These are phyloP conservation scores for Popillia japonica DNA, from an alignment of 1,140 invertebrate genomes.

Conservation along the genomic window DNA sequence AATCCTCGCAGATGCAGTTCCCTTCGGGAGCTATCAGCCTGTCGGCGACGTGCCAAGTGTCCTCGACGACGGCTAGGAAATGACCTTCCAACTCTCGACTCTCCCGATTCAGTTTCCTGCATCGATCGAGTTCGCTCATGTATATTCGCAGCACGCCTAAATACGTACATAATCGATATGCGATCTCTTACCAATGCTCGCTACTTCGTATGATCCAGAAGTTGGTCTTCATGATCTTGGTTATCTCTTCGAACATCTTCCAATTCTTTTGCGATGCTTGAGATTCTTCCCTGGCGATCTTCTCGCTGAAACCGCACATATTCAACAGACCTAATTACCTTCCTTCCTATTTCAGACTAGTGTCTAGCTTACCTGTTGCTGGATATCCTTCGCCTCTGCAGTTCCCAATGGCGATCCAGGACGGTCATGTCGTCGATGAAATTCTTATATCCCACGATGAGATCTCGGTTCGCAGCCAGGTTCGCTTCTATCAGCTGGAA, in stretches of 20 bases:
- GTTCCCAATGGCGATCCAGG: slow-evolving; percentile 18
- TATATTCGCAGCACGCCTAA: no score
- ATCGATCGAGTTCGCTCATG: no score
- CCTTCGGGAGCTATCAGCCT: slow-evolving; percentile 39
- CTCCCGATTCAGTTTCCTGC: slow-evolving; percentile 33
- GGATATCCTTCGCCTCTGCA: not conserved
- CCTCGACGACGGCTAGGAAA: slow-evolving; percentile 37
- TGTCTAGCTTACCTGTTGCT: not conserved
- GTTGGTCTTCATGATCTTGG: slow-evolving; percentile 42
- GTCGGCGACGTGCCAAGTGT: slow-evolving; percentile 39
- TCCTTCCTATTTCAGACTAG: not conserved
- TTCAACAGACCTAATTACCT: not conserved
- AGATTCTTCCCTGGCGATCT: slow-evolving; percentile 1
- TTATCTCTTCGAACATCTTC: slow-evolving; percentile 41
- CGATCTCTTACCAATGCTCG: slow-evolving; percentile 36
- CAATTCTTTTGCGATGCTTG: slow-evolving; percentile 37
- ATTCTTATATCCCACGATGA: slow-evolving; percentile 35
- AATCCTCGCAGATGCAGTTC: slow-evolving; percentile 42
- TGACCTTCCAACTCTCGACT: slow-evolving; percentile 32
- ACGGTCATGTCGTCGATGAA: slow-evolving; percentile 42
- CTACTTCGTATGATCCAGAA: slow-evolving; percentile 40
- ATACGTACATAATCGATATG: no score
- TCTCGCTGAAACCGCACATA: not conserved
- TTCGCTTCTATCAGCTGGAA: slow-evolving; percentile 38
- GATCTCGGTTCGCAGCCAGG: not conserved